These are phyloP conservation scores for Petaurus breviceps DNA, from an alignment of 2,113 vertebrate genomes.

Conservation along the genomic window DNA sequence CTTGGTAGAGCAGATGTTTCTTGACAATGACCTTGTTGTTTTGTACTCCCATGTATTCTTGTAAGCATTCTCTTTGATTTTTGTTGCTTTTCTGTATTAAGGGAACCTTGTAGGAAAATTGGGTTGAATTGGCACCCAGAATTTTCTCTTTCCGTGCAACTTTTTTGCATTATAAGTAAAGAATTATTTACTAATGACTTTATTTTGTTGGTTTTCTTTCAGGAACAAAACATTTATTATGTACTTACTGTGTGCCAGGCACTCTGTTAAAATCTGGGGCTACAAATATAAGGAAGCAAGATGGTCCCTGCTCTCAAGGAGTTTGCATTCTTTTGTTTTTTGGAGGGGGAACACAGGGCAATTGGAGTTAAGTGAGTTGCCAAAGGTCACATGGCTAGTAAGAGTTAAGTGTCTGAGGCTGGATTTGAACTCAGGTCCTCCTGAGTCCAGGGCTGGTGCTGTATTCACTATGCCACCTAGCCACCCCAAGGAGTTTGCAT, in stretches of 20 bases:
- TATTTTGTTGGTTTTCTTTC: not conserved
- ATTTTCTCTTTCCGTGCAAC: not conserved
- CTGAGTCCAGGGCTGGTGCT: no score
- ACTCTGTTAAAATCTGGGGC: not conserved
- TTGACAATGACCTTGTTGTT: not conserved
- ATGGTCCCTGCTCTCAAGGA: not conserved
- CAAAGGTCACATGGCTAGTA: no score
- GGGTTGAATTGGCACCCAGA: not conserved
- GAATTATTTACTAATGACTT: not conserved
- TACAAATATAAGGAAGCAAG: not conserved
- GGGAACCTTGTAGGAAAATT: not conserved
- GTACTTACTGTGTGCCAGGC: not conserved
- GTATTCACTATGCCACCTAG: no score
- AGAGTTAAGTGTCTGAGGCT: no score
- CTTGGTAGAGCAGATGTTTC: not conserved
- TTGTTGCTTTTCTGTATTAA: not conserved
- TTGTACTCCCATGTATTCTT: not conserved
- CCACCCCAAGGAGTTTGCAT: not conserved
- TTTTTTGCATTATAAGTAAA: not conserved
- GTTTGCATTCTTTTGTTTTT: no score
- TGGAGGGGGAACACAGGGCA: no score
- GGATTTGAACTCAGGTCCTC: no score
- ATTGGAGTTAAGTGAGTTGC: no score
- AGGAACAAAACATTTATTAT: not conserved
- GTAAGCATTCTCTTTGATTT: not conserved